phyloP scores from a whole-genome alignment of 2,888 invertebrate genomes.

The Heliconius hortense region DNA sequence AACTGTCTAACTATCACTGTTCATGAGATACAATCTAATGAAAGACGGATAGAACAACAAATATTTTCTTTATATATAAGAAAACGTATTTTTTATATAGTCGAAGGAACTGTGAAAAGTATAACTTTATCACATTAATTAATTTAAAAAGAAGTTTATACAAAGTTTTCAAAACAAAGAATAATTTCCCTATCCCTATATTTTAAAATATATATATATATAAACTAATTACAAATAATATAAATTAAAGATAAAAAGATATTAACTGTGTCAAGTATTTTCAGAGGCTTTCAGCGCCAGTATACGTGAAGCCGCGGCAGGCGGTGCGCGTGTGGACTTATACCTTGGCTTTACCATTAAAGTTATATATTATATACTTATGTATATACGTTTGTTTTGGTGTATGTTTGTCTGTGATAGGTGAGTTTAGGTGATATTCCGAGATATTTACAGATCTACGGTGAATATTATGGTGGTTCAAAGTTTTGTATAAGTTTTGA shows the following conservation, averaged over 20 bases:
- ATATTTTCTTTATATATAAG: too few relatives aligned
- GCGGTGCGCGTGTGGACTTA: conserved; percentile 58
- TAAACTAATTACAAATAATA: neutral
- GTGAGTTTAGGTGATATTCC: conserved; percentile 42
- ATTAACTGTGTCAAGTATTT: conserved; percentile 25
- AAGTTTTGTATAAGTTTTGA: neutral
- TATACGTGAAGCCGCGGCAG: conserved; percentile 56
- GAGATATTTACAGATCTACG: neutral
- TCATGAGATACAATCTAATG: too few relatives aligned
- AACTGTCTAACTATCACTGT: too few relatives aligned
- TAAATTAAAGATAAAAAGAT: neutral
- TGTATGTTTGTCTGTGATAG: conserved; percentile 44
- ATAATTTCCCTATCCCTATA: neutral
- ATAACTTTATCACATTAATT: too few relatives aligned
- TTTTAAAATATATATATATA: neutral
- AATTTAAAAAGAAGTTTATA: too few relatives aligned
- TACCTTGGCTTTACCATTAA: conserved; percentile 8
- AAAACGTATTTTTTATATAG: too few relatives aligned
- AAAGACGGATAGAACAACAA: too few relatives aligned
- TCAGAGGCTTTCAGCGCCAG: conserved; percentile 52
- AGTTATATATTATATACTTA: conserved; percentile 28
- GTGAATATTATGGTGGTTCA: neutral
- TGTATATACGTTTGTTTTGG: conserved; percentile 34
- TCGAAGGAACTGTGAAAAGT: too few relatives aligned
- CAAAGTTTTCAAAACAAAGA: too few relatives aligned